These are phyloP conservation scores for Catocala nupta DNA, from an alignment of 2,888 invertebrate species.

Conservation along the genomic window DNA sequence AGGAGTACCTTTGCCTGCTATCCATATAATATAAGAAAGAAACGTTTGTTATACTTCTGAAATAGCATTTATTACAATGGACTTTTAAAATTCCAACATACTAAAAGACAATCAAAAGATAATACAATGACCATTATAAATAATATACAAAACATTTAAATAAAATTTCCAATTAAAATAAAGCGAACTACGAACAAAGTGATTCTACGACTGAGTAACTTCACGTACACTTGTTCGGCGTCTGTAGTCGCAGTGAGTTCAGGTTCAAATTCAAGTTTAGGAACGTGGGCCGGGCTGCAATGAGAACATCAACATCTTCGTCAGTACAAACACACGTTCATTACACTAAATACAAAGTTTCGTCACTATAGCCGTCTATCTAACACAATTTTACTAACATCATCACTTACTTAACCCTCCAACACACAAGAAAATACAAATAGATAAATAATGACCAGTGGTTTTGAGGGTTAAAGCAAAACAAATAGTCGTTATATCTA, in stretches of 20 bases:
- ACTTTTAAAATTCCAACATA: neutral
- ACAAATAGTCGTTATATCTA: neutral
- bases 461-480: neutral
- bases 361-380: neutral
- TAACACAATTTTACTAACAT: neutral
- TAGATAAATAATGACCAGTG: neutral
- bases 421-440: neutral
- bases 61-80: neutral
- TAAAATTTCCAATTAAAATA: constrained; percentile 60
- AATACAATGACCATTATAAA: constrained; percentile 55
- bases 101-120: constrained; percentile 53
- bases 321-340: constrained; percentile 58
- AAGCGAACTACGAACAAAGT: constrained; percentile 74
- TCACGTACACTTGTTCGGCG: constrained; percentile 96
- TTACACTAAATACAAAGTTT: constrained; percentile 2
- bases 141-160: constrained; percentile 53
- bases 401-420: neutral
- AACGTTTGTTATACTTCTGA: too few relatives aligned
- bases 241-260: constrained; percentile 96
- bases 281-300: constrained; percentile 99
- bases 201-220: constrained; percentile 73
- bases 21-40: too few relatives aligned
- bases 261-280: constrained; percentile 98
- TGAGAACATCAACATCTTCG: constrained; percentile 74
- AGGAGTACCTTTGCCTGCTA: too few relatives aligned